Percentiles rank a stretch among this genome's conserved stretches.
Conservation (phyloP, 2,113 vertebrate genomes). For the Brienomyrus longianalis region DNA sequence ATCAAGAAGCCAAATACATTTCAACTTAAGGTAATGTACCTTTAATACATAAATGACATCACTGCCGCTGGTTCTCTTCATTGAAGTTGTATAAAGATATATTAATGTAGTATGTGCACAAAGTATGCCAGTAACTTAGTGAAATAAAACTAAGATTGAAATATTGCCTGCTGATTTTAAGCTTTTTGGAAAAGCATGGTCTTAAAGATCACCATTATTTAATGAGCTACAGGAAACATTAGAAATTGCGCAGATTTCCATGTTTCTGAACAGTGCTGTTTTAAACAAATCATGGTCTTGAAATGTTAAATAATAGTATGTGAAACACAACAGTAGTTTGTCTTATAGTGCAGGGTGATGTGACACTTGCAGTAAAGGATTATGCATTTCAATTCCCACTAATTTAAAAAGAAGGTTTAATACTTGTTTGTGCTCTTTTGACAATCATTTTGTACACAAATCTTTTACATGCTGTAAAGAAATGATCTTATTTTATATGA, state of each 20-base stretch:
- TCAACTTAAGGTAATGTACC: background rate
- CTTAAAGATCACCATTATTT: background rate
- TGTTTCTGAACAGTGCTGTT: background rate
- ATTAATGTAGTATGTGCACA: background rate
- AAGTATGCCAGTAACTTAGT: background rate
- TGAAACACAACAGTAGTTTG: background rate
- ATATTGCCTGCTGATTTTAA: background rate
- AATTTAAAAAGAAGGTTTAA: background rate
- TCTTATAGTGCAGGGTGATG: background rate
- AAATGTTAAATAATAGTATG: background rate
- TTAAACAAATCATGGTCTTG: background rate
- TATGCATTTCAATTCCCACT: background rate
- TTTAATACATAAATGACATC: background rate
- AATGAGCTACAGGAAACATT: background rate
- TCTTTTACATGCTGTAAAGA: background rate
- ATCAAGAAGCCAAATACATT: constrained; percentile 9
- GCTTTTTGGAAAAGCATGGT: background rate
- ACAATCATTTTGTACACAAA: constrained; percentile 10
- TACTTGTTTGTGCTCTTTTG: background rate
- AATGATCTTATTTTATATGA: background rate
- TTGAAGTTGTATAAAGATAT: background rate
- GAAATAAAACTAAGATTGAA: background rate
- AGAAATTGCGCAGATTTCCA: background rate
- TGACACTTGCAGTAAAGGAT: background rate
- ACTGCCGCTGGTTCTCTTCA: background rate